Percentiles rank a stretch among this genome's conserved stretches.
Evolutionary conservation across 1,140 invertebrate species (phyloP).

Genomic region (Ridgeia piscesae): DNA sequence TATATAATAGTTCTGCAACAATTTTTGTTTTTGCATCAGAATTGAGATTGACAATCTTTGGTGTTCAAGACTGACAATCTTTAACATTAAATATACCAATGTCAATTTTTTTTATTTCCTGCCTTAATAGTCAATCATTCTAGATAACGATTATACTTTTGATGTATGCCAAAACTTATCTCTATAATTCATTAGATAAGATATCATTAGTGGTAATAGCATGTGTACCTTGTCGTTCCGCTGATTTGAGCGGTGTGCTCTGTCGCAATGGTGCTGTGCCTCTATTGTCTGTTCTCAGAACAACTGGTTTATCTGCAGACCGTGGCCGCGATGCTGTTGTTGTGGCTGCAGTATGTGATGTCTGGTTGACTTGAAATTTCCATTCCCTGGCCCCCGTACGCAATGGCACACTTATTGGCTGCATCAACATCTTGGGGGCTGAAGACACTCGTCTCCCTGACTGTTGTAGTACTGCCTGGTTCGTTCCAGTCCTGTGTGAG

Average conservation of each 20-base stretch:
- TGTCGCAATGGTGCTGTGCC: background rate
- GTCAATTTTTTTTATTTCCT: too few species aligned
- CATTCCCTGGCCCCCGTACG: background rate
- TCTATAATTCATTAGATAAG: too few species aligned
- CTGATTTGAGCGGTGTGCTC: background rate
- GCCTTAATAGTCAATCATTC: background rate
- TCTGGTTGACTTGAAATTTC: constrained; percentile 9
- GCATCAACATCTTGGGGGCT: background rate
- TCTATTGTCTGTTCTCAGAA: background rate
- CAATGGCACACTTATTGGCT: background rate
- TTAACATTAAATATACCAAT: background rate
- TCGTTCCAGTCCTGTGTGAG: background rate
- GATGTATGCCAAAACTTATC: too few species aligned
- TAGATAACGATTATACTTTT: background rate
- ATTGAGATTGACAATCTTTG: background rate
- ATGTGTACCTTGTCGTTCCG: background rate
- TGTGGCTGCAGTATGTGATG: background rate
- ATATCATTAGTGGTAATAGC: background rate
- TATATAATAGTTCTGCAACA: too few species aligned
- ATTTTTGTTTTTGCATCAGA: background rate
- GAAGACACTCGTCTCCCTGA: background rate
- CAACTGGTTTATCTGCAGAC: background rate
- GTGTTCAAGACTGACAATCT: too few species aligned
- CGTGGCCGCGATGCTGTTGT: background rate
- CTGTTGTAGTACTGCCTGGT: background rate